A percentile compares a stretch with the other conserved stretches of the same genome.
Conservation (phyloP, 2,797 vertebrate genomes). For the Acipenser transmontanus region DNA sequence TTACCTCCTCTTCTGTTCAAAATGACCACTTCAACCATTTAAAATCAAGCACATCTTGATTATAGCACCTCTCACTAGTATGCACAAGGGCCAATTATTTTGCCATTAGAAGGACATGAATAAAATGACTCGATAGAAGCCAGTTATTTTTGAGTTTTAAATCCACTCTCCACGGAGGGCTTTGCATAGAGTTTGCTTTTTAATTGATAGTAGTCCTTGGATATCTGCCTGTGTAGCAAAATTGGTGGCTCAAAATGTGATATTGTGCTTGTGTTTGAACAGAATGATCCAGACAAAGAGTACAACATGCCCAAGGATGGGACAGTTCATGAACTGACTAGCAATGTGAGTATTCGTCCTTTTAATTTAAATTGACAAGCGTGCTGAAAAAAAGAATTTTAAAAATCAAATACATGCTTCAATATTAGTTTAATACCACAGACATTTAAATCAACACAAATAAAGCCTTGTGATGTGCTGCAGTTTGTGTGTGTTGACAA, state of each 20-base stretch:
- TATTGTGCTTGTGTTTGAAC: constrained; percentile 7
- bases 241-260: too few relatives aligned
- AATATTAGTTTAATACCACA: not conserved
- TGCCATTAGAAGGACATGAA: too few relatives aligned
- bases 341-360: constrained; percentile 69
- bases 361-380: not conserved
- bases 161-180: too few relatives aligned
- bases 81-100: too few relatives aligned
- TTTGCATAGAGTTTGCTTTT: not conserved
- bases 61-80: too few relatives aligned
- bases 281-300: constrained; percentile 96
- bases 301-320: constrained; percentile 98
- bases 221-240: not conserved
- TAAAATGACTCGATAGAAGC: too few relatives aligned
- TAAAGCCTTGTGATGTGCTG: not conserved
- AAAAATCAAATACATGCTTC: not conserved
- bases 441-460: too few relatives aligned
- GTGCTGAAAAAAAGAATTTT: not conserved
- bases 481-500: not conserved
- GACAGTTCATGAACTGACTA: constrained; percentile 93
- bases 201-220: not conserved
- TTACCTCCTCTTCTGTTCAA: too few relatives aligned
- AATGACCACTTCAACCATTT: too few relatives aligned
- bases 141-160: too few relatives aligned
- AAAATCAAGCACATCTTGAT: too few relatives aligned